Evolutionary conservation across 2,888 invertebrate genomes (phyloP), one percentile per base, ranked within the genome.

Genomic region (Tenthredo distinguenda): DNA sequence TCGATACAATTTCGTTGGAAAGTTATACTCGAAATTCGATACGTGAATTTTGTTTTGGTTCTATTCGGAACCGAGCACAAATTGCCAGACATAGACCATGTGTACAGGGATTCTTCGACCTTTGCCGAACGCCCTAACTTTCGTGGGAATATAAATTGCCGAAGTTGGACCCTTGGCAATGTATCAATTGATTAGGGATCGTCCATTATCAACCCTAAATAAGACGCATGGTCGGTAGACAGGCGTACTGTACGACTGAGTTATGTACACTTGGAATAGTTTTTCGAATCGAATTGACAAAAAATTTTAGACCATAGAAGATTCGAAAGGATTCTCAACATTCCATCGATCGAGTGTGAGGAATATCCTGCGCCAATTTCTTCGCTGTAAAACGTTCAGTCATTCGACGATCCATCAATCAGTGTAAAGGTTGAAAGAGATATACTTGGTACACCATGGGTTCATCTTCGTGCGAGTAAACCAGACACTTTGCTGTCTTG

Each of bases 161-260:
- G 87, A 86, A 85, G 87, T 86, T 86, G 47, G 85, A 84, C 77
- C 43, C 79, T 68, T 47, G n/a, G 82, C 86, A 84, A 87, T 88
- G 86, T 86, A 86, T 89, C 88, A 86, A 87, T 89, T 88, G 88
- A 88, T 87, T 87, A 88, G 86, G 82, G 87, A 31, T 87, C 86
- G 85, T 85, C 83, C 81, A 31, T 65, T 84, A 79, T 84, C 86
- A 87, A 21, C 68, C 84, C 85, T 83, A 77, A 85, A 84, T 74
- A 86, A 85, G 77, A 62, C 37, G 40, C 26, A 34, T n/a, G 55
- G 40, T 40, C 62, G 26, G 50, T 68, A 21, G 43, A 71, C 43
- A 18, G 40, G 43, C 82, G 82, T 43, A 82, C 43, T 65, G 10
- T 37, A 40, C 21, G 34, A 21, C 65, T 34, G 79, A 77, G 26